Conservation (phyloP, 2,113 vertebrate genomes). For the Chloroceryle aenea region DNA sequence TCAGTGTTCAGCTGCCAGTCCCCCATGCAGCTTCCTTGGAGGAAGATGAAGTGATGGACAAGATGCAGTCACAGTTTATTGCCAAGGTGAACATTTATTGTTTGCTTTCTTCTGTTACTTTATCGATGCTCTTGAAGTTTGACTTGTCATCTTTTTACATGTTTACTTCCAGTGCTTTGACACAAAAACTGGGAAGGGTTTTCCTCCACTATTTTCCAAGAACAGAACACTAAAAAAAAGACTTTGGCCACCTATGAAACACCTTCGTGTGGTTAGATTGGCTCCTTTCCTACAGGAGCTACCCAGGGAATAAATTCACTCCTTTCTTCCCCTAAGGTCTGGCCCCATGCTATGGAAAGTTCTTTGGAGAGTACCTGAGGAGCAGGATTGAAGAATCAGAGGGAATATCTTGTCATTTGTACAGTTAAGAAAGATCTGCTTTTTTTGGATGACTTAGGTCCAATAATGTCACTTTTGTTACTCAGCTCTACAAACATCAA, state of each 20-base stretch:
- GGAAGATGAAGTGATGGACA: not conserved
- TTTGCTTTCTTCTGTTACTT: not conserved
- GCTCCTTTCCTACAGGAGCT: not conserved
- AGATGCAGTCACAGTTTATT: not conserved
- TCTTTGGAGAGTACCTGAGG: rapidly evolving
- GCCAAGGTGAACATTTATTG: not conserved
- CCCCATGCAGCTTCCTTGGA: not conserved
- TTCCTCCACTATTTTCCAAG: not conserved
- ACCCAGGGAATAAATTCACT: not conserved
- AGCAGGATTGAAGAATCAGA: not conserved
- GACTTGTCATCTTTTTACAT: not conserved
- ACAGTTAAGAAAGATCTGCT: not conserved
- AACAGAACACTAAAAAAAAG: not conserved
- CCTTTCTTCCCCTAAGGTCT: not conserved
- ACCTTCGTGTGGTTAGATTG: not conserved
- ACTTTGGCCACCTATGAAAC: not conserved
- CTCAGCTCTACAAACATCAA: not conserved
- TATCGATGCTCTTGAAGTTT: not conserved
- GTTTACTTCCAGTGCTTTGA: not conserved
- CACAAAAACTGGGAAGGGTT: not conserved
- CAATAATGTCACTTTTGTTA: rapidly evolving
- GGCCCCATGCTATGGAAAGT: not conserved
- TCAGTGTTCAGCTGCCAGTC: not conserved
- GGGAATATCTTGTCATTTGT: rapidly evolving
- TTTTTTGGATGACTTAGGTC: not conserved